phyloP scores from a whole-genome alignment of 1,140 invertebrate genomes.

The Drosophila athabasca region DNA sequence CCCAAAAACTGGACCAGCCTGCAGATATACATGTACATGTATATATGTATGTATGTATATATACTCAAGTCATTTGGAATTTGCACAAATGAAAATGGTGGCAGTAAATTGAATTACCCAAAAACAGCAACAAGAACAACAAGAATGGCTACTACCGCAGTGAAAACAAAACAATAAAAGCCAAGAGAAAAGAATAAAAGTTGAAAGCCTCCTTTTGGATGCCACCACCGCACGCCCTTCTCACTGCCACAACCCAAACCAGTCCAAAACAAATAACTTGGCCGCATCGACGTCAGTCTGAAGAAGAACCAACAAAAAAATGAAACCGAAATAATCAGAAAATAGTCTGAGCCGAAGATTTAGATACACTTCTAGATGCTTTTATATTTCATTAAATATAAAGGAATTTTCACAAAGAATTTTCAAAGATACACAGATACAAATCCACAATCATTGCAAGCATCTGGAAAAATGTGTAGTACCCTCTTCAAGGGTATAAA shows the following conservation, averaged over 20 bases:
- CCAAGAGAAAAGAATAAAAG: conserved; percentile 57
- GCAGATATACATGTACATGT: background rate
- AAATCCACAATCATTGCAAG: too few relatives aligned
- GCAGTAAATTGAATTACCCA: conserved; percentile 79
- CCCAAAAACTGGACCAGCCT: conserved; percentile 20
- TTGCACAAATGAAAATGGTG: conserved; percentile 78
- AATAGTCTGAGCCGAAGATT: background rate
- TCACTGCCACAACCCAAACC: background rate
- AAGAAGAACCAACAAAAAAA: conserved; percentile 11
- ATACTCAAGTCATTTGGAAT: conserved; percentile 62
- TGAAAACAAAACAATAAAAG: conserved; percentile 79
- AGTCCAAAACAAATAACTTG: conserved; percentile 57
- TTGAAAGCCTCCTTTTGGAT: conserved; percentile 50
- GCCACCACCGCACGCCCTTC: background rate
- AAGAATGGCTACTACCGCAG: conserved; percentile 56
- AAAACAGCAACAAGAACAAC: conserved; percentile 42
- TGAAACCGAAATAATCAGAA: background rate
- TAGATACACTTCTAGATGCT: conserved; percentile 6
- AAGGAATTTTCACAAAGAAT: too few relatives aligned
- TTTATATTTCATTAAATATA: too few relatives aligned
- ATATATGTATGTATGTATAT: conserved; percentile 10
- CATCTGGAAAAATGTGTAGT: too few relatives aligned
- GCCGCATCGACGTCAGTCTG: conserved; percentile 18
- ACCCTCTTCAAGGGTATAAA: background rate
- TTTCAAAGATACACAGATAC: too few relatives aligned